These are phyloP conservation scores for Prunella fulvescens DNA, from an alignment of 2,113 vertebrate species.

Conservation along the genomic window DNA sequence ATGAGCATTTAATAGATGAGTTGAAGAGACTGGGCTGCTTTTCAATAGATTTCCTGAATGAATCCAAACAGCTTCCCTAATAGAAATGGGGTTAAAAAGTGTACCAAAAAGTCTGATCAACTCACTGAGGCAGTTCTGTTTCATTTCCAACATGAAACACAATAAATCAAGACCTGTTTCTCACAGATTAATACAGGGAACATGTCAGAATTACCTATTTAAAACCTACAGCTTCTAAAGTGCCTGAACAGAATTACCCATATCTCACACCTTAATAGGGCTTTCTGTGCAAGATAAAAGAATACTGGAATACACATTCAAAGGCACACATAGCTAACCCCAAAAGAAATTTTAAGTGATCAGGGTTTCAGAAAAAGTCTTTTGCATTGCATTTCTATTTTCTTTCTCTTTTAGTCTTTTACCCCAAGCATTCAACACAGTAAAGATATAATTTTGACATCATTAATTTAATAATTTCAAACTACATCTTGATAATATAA, in stretches of 20 bases:
- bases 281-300: neutral
- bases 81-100: neutral
- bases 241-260: neutral
- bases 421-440: neutral
- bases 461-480: neutral
- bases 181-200: conserved; percentile 48
- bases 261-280: neutral
- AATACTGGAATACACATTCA: neutral
- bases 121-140: neutral
- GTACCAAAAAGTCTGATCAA: neutral
- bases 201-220: neutral
- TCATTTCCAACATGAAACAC: neutral
- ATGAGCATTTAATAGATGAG: neutral
- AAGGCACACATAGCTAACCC: neutral
- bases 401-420: neutral
- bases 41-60: neutral
- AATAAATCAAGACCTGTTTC: neutral
- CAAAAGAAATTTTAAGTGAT: neutral
- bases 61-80: neutral
- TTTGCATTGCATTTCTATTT: neutral
- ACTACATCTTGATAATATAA: neutral
- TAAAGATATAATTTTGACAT: neutral
- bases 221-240: neutral
- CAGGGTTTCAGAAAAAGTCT: neutral
- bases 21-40: neutral